Conservation (phyloP, 2,113 vertebrate genomes). For the Jacana jacana region DNA sequence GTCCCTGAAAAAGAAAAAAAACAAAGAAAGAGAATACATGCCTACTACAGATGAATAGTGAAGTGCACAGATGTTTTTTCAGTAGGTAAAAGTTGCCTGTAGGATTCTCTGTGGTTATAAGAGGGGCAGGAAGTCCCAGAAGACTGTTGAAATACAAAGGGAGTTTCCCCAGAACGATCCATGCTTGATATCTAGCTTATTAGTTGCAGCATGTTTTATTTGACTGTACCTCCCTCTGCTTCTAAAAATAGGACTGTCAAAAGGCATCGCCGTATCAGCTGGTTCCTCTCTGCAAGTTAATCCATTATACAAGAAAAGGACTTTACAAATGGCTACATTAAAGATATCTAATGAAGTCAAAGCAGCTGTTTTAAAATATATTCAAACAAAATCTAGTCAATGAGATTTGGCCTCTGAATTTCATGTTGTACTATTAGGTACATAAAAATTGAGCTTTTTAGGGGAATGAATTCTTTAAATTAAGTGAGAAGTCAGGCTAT, state of each 20-base stretch:
- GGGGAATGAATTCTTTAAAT: conserved; percentile 62
- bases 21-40: too few species aligned
- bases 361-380: conserved; percentile 60
- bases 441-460: conserved; percentile 58
- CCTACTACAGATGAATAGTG: neutral
- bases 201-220: conserved; percentile 17
- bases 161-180: neutral
- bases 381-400: conserved; percentile 57
- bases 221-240: conserved; percentile 28
- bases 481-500: conserved; percentile 65
- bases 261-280: neutral
- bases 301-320: conserved; percentile 48
- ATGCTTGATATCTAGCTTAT: neutral
- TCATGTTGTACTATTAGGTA: conserved; percentile 59
- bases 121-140: neutral
- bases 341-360: conserved; percentile 61
- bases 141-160: conserved; percentile 7
- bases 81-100: neutral
- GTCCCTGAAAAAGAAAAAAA: neutral
- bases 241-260: conserved; percentile 57
- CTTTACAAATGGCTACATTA: conserved; percentile 57
- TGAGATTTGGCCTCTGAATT: conserved; percentile 38
- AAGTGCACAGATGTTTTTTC: neutral
- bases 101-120: neutral
- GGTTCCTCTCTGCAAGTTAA: conserved; percentile 27